phyloP scores from a whole-genome alignment of 37 sponge, comb jelly and placozoan species.

The Spongilla lacustris region DNA sequence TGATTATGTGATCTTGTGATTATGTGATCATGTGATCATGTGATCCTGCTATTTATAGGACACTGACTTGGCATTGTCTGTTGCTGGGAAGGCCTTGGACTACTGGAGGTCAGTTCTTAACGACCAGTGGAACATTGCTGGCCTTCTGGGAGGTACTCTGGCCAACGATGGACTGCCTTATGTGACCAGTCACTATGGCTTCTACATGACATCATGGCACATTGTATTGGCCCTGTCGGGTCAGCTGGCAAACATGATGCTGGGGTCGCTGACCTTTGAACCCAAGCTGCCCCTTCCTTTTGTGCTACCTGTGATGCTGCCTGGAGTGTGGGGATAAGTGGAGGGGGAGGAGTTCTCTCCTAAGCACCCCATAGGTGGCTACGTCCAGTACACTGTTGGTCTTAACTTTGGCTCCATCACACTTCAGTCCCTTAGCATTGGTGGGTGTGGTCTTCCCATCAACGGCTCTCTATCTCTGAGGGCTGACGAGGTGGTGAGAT shows the following conservation, averaged over 20 bases:
- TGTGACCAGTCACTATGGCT: slow-evolving; percentile 39
- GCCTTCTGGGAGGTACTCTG: slow-evolving; percentile 3
- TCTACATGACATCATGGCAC: slow-evolving; percentile 41
- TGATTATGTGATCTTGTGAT: not conserved
- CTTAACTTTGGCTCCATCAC: slow-evolving; percentile 11
- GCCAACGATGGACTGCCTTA: slow-evolving; percentile 2
- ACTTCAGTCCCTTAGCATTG: not conserved
- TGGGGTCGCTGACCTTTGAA: not conserved
- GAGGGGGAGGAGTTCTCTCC: not conserved
- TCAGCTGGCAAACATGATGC: slow-evolving; percentile 5
- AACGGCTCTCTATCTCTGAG: not conserved
- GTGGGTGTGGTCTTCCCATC: not conserved
- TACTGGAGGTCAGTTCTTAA: not conserved
- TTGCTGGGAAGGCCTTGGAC: not conserved
- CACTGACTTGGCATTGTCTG: not conserved
- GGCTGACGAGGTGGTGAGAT: not conserved
- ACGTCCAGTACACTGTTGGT: slow-evolving; percentile 9
- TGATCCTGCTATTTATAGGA: not conserved
- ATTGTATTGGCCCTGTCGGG: slow-evolving; percentile 22
- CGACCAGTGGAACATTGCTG: slow-evolving; percentile 33
- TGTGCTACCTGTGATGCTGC: slow-evolving; percentile 10
- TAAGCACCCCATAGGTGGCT: not conserved
- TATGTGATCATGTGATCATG: not conserved
- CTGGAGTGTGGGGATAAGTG: slow-evolving; percentile 17
- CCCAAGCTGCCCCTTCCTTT: not conserved